Evolutionary conservation across 35 echinoderm and acorn worm genomes (phyloP).

Genomic region (Apostichopus californicus): DNA sequence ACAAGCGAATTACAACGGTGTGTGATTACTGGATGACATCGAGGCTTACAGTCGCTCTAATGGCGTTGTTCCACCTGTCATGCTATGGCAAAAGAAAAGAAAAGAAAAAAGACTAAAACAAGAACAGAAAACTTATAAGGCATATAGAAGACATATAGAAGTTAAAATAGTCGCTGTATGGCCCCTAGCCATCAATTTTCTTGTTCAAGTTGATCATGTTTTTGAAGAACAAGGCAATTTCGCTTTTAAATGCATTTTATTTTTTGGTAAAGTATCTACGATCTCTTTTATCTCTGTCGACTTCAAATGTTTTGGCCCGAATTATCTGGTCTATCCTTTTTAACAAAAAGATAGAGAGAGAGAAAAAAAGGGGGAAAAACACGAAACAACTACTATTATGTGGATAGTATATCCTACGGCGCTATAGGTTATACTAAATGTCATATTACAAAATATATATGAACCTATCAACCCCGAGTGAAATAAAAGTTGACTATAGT

Average conservation of each 20-base stretch:
- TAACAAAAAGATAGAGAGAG: background rate
- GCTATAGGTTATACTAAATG: background rate
- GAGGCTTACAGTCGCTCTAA: background rate
- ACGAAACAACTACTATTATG: too few relatives aligned
- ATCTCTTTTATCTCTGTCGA: background rate
- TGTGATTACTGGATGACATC: background rate
- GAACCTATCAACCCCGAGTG: background rate
- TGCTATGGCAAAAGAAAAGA: background rate
- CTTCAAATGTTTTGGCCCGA: conserved; percentile 7
- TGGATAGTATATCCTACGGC: background rate
- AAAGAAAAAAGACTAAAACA: too few relatives aligned
- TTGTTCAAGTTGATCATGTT: background rate
- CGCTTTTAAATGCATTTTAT: conserved; percentile 42
- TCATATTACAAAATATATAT: conserved; percentile 14
- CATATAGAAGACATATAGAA: background rate
- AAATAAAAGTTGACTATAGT: background rate
- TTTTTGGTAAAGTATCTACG: background rate
- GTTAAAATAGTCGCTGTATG: background rate
- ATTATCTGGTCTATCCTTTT: background rate
- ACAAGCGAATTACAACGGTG: background rate
- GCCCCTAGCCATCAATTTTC: conserved; percentile 24
- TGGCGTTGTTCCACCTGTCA: conserved; percentile 41
- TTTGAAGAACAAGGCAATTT: conserved; percentile 31
- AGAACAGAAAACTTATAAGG: conserved; percentile 20
- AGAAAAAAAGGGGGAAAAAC: background rate